Evolutionary conservation across 2,113 vertebrate species (phyloP).

Genomic region (Nyctereutes procyonoides): DNA sequence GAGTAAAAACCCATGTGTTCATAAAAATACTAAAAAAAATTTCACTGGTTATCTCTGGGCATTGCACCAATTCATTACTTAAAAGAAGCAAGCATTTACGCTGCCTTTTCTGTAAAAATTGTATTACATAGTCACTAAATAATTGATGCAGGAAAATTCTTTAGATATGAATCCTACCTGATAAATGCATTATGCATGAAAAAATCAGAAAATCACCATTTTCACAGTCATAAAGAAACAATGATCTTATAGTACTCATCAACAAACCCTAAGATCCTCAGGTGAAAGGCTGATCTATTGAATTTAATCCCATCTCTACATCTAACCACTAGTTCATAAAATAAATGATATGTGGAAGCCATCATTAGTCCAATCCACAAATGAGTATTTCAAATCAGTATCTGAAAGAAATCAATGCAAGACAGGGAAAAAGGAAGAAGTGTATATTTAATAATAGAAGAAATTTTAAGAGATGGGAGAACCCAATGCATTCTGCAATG

Average conservation of each 20-base stretch:
- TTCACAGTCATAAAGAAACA: background rate
- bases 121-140: conserved; percentile 8
- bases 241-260: background rate
- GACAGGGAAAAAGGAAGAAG: background rate
- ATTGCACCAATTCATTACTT: background rate
- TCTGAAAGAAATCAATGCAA: background rate
- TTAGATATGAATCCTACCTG: conserved; percentile 34
- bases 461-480: conserved; percentile 10
- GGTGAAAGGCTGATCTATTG: background rate
- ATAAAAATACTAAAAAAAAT: background rate
- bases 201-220: conserved; percentile 1
- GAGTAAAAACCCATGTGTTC: background rate
- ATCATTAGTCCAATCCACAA: background rate
- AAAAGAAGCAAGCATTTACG: background rate
- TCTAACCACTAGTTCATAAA: background rate
- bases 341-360: background rate
- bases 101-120: conserved; percentile 26
- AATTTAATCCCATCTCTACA: background rate
- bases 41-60: background rate
- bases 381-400: background rate
- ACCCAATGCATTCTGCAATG: background rate
- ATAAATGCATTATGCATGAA: background rate
- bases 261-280: background rate
- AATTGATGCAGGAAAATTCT: conserved; percentile 22
- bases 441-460: background rate